Evolutionary conservation across 2,113 vertebrate genomes (phyloP), one percentile per base, ranked within the genome.

Genomic region (Ailurus styani): DNA sequence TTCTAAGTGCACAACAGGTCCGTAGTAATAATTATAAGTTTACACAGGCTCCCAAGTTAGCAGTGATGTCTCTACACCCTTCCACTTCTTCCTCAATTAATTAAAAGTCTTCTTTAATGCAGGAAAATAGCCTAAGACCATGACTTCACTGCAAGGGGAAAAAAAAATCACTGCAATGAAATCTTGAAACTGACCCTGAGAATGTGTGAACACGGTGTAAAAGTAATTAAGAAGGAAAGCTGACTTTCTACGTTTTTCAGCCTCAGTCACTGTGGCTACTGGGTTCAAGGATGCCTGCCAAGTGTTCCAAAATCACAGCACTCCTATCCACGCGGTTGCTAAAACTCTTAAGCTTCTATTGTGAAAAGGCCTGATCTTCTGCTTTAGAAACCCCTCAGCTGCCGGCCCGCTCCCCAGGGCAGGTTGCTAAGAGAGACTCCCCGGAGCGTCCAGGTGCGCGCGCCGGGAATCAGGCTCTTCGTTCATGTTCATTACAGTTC

Each of bases 401-500:
- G 83, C 83, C 40, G 7, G 7, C 5, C 73, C 7, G 37, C 54
- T 70, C 87, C 78, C 55, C 21, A 34, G 1, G 93, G 79, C 42
- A 31, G 2, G 21, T 12, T 87, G 89, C 70, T 84, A 68, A 92
- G 23, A 64, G 52, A 94, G 84, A 90, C 20, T 8, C 86, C 17
- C 68, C 73, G 42, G 90, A 77, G 62, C 88, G 55, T 2, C 75
- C 91, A 97, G 96, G 97, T 97, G 87, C 82, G 60, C 42, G 31
- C n/a, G 4, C 25, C 5, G 2, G 52, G 93, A 98, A 77, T 88
- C 57, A 85, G 79, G 91, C 31, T 90, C 87, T 93, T 96, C 7
- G 0, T 81, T 96, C n/a, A 7, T 96, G 97, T 97, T 97, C 93
- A 98, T 96, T 91, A 97, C 96, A 93, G 54, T 37, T 95, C 82